Base-by-base conservation (phyloP, 2,797 vertebrate genomes). In the Phalloptychus januarius region DNA sequence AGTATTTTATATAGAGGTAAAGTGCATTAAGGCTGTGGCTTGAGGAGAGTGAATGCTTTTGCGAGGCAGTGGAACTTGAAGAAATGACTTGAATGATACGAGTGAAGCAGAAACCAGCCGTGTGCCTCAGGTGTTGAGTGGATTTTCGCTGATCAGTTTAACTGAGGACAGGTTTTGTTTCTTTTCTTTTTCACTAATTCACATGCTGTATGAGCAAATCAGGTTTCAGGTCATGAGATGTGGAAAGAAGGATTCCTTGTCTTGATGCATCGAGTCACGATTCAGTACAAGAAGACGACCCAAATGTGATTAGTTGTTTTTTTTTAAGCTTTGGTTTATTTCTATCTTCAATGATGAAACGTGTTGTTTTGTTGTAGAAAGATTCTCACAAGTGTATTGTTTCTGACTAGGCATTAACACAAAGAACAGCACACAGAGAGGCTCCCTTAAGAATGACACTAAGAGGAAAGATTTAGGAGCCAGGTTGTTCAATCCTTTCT, bases 161-260 rank as follows among this genome's bases (percentile, higher is more conserved):
- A 23, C 44, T 71, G n/a, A 71, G 3, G 44, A 6, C 16, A 12
- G 0, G 28, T 48, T 72, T 33, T 46, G 15, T 48, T 48, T 72
- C 31, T 20, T 45, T 31, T 71, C 28, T 28, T 54, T 70, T 31
- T 5, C 1, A 72, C 18, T 16, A 4, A 15, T 48, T 28, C n/a
- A 11, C 33, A 28, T 75, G 52, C 80, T 77, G 78, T 72, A 70
- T 16, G 28, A 23, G 18, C 18, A 79, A 79, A 84, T 77, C 36
- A 56, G 15, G 40, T 79, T 81, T 76, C 25, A 33, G 28, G 73
- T 82, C 79, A 85, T 4, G 40, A 65, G 74, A 76, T 70, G 1
- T 48, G 28, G n/a, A 2, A 11, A 40, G 63, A 40, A 40, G 63
- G 10, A 23, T 23, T 67, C 36, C 20, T 67, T 40, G 63, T 23